Base-by-base conservation (phyloP, 92 coral and sea anemone species). In the Palythoa heliodiscus region DNA sequence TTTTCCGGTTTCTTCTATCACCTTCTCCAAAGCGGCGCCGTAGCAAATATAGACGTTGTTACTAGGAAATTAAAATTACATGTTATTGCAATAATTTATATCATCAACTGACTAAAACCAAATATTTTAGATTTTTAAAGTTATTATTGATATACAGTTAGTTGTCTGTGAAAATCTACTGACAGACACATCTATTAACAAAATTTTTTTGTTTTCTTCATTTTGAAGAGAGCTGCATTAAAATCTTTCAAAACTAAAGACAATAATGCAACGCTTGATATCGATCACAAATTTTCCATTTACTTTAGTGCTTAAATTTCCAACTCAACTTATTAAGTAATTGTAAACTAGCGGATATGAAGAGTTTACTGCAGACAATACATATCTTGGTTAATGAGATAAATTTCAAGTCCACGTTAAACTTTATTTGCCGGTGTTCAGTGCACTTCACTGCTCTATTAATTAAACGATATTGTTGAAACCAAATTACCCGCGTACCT, bases 381-480 rank as follows among this genome's bases (percentile, higher is more conserved):
- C 47, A 22, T 37, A 69, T 69, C 73, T 69, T 25, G 73, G 16
- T 29, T 69, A 29, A 69, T 69, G 64, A 58, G 64, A 58, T 19
- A 58, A 58, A 58, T 58, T 69, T 64, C 73, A 69, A 24, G 47
- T 69, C 73, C 47, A 69, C 73, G 47, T 2, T 13, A 69, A 25
- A 69, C 73, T 58, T 13, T 58, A 20, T 58, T 58, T 58, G 64
- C 20, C 47, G 17, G 73, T 69, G 48, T 69, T 69, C 47, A 69
- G 73, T 24, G 73, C 19, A 69, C 73, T 69, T 69, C 39, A 69
- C 73, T 69, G 16, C 47, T 37, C 73, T 37, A 25, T 63, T 63
- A 20, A 69, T 69, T 25, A 69, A 13, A 22, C 17, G 40, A 69
- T 25, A 69, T 69, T 69, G 35, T 11, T 25, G 16, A 11, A 69